Percentiles rank a stretch among this genome's conserved stretches.
Evolutionary conservation across 2,113 vertebrate genomes (phyloP).

Genomic region (Protobothrops flavoviridis): DNA sequence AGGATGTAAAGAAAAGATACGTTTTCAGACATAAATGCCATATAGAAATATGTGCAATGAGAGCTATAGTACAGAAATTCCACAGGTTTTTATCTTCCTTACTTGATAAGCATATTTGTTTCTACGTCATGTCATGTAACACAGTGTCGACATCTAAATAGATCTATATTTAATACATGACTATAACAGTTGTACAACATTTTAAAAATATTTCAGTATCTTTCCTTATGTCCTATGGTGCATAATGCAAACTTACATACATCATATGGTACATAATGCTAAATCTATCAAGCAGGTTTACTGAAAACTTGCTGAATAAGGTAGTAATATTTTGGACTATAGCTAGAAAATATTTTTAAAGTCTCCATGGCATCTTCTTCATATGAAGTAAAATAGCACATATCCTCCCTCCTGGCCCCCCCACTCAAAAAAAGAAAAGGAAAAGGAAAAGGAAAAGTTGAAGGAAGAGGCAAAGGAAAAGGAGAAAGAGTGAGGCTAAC

Average conservation of each 20-base stretch:
- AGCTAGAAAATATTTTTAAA: not conserved
- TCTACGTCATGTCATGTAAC: not conserved
- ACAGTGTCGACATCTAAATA: not conserved
- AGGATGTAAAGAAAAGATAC: not conserved
- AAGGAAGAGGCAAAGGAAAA: not conserved
- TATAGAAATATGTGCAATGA: not conserved
- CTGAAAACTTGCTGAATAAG: not conserved
- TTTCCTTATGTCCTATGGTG: not conserved
- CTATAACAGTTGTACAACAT: not conserved
- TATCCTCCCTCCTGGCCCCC: rapidly evolving
- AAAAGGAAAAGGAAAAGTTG: not conserved
- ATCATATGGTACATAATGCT: not conserved
- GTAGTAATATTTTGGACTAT: not conserved
- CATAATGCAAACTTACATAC: not conserved
- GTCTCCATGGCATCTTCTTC: not conserved
- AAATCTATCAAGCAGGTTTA: not conserved
- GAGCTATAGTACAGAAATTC: not conserved
- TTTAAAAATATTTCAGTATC: not conserved
- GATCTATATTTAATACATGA: not conserved
- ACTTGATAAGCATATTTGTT: not conserved
- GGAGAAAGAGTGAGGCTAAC: too few relatives aligned
- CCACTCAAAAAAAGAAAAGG: not conserved
- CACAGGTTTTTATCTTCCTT: not conserved
- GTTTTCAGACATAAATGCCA: not conserved
- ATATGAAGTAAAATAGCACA: not conserved